Percentiles rank a stretch among this genome's conserved stretches.
phyloP scores from a whole-genome alignment of 2,797 vertebrate species.

The Tinamus major region DNA sequence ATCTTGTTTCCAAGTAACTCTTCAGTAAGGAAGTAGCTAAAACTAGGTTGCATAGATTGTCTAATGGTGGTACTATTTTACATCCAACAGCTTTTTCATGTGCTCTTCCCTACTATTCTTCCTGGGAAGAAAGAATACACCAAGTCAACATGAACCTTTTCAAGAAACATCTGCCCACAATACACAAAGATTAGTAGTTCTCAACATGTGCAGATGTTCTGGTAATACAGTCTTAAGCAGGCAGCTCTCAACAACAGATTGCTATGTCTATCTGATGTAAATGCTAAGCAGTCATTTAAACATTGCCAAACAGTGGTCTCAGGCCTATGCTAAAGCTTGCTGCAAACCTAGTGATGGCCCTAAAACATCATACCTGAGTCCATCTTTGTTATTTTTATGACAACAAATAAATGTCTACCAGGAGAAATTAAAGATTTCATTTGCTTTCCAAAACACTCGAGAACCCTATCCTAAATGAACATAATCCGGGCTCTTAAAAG shows the following conservation, averaged over 20 bases:
- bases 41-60: neutral
- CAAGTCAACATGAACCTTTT: neutral
- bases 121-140: neutral
- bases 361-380: neutral
- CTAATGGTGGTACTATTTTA: neutral
- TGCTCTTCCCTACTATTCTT: accelerated
- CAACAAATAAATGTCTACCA: neutral
- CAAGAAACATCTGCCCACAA: neutral
- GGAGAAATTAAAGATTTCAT: neutral
- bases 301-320: neutral
- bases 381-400: neutral
- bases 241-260: neutral
- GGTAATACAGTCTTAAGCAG: accelerated
- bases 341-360: neutral
- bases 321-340: neutral
- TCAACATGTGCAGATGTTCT: neutral
- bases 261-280: neutral
- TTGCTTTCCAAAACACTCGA: neutral
- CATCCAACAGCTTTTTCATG: neutral
- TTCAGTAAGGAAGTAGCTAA: neutral
- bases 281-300: neutral
- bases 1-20: neutral
- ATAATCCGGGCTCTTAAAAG: neutral
- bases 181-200: accelerated
- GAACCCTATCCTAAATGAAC: neutral